Conservation (phyloP, 2,888 invertebrate species). For the Thereva unica region DNA sequence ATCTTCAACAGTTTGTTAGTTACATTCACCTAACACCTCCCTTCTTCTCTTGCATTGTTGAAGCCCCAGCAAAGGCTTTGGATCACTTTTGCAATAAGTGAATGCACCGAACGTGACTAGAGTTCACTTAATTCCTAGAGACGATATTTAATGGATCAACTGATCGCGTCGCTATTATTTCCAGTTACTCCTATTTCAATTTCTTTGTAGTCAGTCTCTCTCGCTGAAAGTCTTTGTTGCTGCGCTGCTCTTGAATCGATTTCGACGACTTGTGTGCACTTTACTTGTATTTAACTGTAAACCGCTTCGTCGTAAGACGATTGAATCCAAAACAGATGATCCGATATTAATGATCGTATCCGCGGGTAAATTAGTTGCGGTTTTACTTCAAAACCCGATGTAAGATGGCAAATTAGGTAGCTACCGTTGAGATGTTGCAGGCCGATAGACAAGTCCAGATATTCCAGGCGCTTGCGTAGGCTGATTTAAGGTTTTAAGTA, state of each 20-base stretch:
- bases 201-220: not conserved
- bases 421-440: not conserved
- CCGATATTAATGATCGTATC: conserved; percentile 26
- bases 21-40: not conserved
- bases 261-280: conserved; percentile 9
- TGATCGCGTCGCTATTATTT: conserved; percentile 12
- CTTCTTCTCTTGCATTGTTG: not conserved
- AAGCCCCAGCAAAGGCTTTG: conserved; percentile 11
- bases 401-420: conserved; percentile 16
- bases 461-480: too few species aligned
- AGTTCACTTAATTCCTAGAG: conserved; percentile 22
- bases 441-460: too few species aligned
- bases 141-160: not conserved
- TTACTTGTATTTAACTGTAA: conserved; percentile 31
- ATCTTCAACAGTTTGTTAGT: too few species aligned
- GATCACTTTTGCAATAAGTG: conserved; percentile 31
- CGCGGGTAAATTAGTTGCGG: conserved; percentile 5
- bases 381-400: conserved; percentile 1
- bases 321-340: conserved; percentile 16
- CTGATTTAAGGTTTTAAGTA: too few species aligned
- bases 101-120: conserved; percentile 28
- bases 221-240: conserved; percentile 12
- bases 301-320: not conserved
- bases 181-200: not conserved
- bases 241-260: conserved; percentile 19